Evolutionary conservation across 2,113 vertebrate species (phyloP).

Genomic region (Ptychochromis oligacanthus): DNA sequence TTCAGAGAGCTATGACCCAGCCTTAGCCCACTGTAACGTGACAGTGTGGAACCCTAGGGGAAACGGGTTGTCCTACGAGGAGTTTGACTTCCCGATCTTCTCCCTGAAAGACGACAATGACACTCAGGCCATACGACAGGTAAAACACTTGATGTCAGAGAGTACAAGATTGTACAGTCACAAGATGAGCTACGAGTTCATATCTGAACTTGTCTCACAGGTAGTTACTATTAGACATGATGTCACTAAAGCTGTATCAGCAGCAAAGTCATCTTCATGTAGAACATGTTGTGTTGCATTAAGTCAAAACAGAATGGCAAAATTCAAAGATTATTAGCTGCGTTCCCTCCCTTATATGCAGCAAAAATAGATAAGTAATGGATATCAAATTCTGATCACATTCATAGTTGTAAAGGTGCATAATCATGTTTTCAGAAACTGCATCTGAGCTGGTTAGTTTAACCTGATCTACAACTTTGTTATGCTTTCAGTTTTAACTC

Average conservation of each 20-base stretch:
- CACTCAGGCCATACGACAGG: slow-evolving; percentile 89
- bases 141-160: slow-evolving; percentile 55
- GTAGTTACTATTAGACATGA: neutral
- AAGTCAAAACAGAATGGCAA: neutral
- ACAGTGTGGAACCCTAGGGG: slow-evolving; percentile 87
- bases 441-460: neutral
- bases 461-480: neutral
- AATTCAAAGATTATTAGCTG: slow-evolving; percentile 8
- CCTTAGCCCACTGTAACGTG: slow-evolving; percentile 83
- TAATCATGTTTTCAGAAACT: no score
- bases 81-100: slow-evolving; percentile 93
- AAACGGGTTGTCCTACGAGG: slow-evolving; percentile 87
- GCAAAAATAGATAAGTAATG: neutral
- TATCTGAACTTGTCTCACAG: neutral
- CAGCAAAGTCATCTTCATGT: neutral
- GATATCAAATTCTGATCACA: neutral
- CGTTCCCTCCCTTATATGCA: neutral
- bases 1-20: slow-evolving; percentile 79
- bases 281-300: slow-evolving; percentile 15
- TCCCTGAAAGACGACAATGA: slow-evolving; percentile 90
- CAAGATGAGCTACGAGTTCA: neutral
- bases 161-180: neutral
- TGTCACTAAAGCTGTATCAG: neutral
- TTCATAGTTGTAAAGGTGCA: no score
- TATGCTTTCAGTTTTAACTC: neutral